phyloP scores from a whole-genome alignment of 2,113 vertebrate species.

The Mus spicilegus region DNA sequence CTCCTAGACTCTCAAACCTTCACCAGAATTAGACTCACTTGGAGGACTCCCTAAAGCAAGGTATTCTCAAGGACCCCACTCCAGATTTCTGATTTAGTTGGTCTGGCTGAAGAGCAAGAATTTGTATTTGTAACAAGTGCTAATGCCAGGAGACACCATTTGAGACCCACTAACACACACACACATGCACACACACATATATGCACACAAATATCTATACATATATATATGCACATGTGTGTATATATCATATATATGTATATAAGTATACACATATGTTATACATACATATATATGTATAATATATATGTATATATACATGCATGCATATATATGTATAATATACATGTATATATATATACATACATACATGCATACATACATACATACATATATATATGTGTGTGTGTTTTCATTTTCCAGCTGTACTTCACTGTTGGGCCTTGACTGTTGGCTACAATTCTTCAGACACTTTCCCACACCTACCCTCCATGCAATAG shows the following conservation, averaged over 20 bases:
- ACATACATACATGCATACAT: too few relatives aligned
- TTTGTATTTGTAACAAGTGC: neutral
- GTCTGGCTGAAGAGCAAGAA: neutral
- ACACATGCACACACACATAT: too few relatives aligned
- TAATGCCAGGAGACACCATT: neutral
- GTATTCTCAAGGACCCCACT: neutral
- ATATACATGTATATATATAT: too few relatives aligned
- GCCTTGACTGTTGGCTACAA: neutral
- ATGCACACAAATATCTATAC: too few relatives aligned
- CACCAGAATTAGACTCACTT: neutral
- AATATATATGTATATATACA: too few relatives aligned
- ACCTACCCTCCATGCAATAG: neutral
- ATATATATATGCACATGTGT: too few relatives aligned
- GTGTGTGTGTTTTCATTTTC: neutral
- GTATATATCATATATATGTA: too few relatives aligned
- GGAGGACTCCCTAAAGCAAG: neutral
- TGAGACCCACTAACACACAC: neutral
- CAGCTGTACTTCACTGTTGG: neutral
- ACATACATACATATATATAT: too few relatives aligned
- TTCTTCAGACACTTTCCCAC: slow-evolving; percentile 24
- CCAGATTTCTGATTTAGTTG: neutral
- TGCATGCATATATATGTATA: too few relatives aligned
- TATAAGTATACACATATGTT: too few relatives aligned
- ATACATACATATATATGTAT: too few relatives aligned
- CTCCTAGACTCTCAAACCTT: neutral